A percentile compares a stretch with the other conserved stretches of the same genome.
These are phyloP conservation scores for Zelostemma sp. DNA, from an alignment of 1,140 invertebrate species.

Conservation along the genomic window DNA sequence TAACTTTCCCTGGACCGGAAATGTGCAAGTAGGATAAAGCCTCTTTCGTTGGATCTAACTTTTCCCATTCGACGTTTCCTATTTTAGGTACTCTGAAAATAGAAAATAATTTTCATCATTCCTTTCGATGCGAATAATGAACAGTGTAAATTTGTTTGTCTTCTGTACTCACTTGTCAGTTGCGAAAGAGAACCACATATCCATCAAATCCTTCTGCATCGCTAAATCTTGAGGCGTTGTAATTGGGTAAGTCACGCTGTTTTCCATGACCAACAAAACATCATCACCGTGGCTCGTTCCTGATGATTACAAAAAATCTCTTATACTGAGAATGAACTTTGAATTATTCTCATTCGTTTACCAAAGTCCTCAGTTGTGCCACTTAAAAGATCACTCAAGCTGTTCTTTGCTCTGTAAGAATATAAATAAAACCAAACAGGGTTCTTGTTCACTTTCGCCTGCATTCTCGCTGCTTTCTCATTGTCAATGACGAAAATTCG, in stretches of 20 bases:
- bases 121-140: too few species aligned
- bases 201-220: constrained; percentile 71
- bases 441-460: constrained; percentile 69
- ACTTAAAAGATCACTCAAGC: constrained; percentile 69
- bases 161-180: too few species aligned
- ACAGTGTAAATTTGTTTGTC: constrained; percentile 62
- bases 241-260: constrained; percentile 51
- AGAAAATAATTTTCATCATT: constrained; percentile 2
- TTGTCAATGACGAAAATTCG: constrained; percentile 72
- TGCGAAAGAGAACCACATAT: too few species aligned
- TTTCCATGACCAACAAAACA: constrained; percentile 61
- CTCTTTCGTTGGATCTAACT: constrained; percentile 57
- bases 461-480: constrained; percentile 71
- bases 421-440: constrained; percentile 75
- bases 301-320: constrained; percentile 40
- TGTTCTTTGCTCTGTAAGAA: constrained; percentile 69
- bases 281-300: constrained; percentile 77
- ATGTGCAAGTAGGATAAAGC: constrained; percentile 71
- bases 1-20: constrained; percentile 60
- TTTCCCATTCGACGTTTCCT: constrained; percentile 54
- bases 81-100: too few species aligned
- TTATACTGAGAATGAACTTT: constrained; percentile 10
- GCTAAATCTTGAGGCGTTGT: constrained; percentile 61
- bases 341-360: constrained; percentile 55
- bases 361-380: constrained; percentile 70